Conservation (phyloP, 2,888 invertebrate species). For the Drosophila buzzatii region DNA sequence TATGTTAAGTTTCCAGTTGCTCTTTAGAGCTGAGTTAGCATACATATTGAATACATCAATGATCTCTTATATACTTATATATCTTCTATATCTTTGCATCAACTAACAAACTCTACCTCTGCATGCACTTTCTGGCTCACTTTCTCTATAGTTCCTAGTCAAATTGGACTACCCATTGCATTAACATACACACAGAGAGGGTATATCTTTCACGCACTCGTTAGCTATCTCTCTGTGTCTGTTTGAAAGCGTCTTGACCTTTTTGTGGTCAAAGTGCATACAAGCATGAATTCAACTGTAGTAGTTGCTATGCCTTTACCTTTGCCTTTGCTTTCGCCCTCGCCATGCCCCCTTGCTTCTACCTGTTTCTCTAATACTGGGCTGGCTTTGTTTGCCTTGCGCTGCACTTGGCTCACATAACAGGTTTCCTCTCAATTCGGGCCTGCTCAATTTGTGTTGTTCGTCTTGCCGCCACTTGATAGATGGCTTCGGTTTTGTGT, state of each 20-base stretch:
- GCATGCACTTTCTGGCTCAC: too few species aligned
- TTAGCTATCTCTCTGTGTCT: constrained; percentile 18
- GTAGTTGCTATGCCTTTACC: constrained; percentile 35
- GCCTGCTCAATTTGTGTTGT: constrained; percentile 54
- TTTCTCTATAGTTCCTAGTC: not conserved
- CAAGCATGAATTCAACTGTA: constrained; percentile 69
- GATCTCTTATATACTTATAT: too few species aligned
- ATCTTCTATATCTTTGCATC: not conserved
- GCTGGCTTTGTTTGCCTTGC: constrained; percentile 44
- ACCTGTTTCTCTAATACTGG: constrained; percentile 11
- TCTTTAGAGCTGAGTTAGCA: not conserved
- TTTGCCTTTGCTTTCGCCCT: constrained; percentile 13
- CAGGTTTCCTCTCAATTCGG: constrained; percentile 54
- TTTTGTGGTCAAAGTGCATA: constrained; percentile 79
- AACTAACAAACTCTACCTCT: not conserved
- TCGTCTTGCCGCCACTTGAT: constrained; percentile 58
- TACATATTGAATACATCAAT: too few species aligned
- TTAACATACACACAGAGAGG: not conserved
- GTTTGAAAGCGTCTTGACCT: constrained; percentile 68
- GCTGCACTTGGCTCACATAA: constrained; percentile 66
- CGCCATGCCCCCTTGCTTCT: not conserved
- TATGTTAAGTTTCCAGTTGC: not conserved
- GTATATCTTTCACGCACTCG: constrained; percentile 24
- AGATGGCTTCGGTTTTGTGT: constrained; percentile 53
- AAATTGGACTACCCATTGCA: not conserved